Evolutionary conservation across 2,797 vertebrate genomes (phyloP), one percentile per base, ranked within the genome.

Genomic region (Microctenopoma stevenorrisi): DNA sequence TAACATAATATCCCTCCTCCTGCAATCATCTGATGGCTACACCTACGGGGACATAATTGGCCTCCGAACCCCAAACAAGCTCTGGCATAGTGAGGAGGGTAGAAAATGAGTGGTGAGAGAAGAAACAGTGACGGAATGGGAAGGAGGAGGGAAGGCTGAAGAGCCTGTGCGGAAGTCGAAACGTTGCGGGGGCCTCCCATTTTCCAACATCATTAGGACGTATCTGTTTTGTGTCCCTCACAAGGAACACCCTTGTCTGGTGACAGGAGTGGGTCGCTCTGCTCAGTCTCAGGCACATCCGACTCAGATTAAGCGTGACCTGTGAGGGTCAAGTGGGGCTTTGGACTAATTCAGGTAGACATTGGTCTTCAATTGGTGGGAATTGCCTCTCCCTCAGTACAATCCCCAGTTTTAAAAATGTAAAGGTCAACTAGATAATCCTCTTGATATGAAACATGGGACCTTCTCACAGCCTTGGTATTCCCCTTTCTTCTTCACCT

Each of bases 341-440:
- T 90, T 76, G 78, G 88, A 88, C 83, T 91, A 91, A 93, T 89
- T 92, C 88, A 78, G 82, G 82, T 86, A 86, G 90, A 91, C 91
- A 87, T 82, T 85, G 79, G 86, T 77, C 72, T 76, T 55, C 68
- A 72, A 84, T 85, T 86, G 85, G 84, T 90, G 83, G 85, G 87
- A 91, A 91, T 74, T 83, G 81, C 59, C n/a, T 74, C 71, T 83
- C 33, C 48, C 64, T 76, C 80, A 76, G 82, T 78, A 72, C 75
- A 78, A 64, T 81, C 71, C 64, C 18, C 49, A 55, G 71, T 82
- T 86, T 33, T 82, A 74, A 66, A 42, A 67, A 83, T 54, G 88
- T 76, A 88, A 74, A 84, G 88, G 88, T 91, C 88, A 89, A 90
- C 80, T 81, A 76, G 88, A 90, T 93, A 93, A 94, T 93, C 90